Evolutionary conservation across 2,797 vertebrate genomes (phyloP).

Genomic region (Clarias laeviceps): DNA sequence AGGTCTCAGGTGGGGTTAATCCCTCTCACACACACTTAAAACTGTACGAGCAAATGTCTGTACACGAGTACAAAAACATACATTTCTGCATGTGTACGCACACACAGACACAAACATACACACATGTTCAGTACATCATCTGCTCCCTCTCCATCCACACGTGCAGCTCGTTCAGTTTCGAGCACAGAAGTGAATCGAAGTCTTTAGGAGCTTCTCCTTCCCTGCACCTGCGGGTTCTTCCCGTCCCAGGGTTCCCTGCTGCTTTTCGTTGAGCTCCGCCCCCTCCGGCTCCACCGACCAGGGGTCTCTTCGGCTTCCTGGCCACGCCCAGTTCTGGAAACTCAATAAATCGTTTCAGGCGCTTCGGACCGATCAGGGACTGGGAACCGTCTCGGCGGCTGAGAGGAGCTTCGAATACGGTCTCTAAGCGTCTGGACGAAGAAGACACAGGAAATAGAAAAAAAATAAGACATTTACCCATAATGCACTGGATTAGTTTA

Average conservation of each 20-base stretch:
- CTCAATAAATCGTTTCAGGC: slow-evolving; percentile 81
- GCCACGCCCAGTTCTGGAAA: slow-evolving; percentile 81
- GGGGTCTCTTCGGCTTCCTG: slow-evolving; percentile 75
- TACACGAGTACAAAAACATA: background rate
- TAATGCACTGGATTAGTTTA: background rate
- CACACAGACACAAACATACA: too few relatives aligned
- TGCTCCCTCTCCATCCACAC: slow-evolving; percentile 69
- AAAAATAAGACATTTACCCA: slow-evolving; percentile 2
- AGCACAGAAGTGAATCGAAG: slow-evolving; percentile 73
- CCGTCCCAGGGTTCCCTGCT: slow-evolving; percentile 46
- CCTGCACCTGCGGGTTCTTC: slow-evolving; percentile 67
- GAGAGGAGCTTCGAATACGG: slow-evolving; percentile 86
- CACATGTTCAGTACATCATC: slow-evolving; percentile 50
- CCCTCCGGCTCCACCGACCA: slow-evolving; percentile 49
- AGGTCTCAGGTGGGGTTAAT: background rate
- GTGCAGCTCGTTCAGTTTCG: slow-evolving; percentile 74
- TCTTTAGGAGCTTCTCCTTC: slow-evolving; percentile 65
- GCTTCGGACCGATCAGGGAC: slow-evolving; percentile 80
- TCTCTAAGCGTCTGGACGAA: slow-evolving; percentile 82
- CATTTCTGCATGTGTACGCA: background rate
- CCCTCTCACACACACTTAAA: background rate
- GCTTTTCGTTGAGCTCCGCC: slow-evolving; percentile 60
- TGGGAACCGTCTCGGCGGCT: slow-evolving; percentile 80
- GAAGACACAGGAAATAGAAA: background rate
- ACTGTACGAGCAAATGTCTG: background rate